Conservation (phyloP, 2,888 invertebrate genomes). For the Amiota mariae region DNA sequence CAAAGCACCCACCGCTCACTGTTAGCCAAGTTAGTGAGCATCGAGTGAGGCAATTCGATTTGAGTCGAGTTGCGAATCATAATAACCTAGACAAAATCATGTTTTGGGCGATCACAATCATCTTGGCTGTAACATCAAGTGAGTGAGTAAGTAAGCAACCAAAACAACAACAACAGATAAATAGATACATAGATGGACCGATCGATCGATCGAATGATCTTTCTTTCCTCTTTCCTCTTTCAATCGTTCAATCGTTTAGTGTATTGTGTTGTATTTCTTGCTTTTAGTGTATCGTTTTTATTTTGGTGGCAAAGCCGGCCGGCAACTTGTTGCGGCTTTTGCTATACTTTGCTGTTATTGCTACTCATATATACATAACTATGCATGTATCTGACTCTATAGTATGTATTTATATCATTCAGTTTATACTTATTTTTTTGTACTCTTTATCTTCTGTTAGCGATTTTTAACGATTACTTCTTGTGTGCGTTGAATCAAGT, state of each 20-base stretch:
- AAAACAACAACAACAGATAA: no score
- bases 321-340: constrained; percentile 41
- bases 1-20: constrained; percentile 18
- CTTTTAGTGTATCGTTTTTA: no score
- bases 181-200: no score
- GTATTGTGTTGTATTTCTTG: neutral
- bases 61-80: no score
- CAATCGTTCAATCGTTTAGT: neutral
- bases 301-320: constrained; percentile 44
- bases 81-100: no score
- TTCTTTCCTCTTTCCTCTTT: neutral
- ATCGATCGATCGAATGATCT: constrained; percentile 1
- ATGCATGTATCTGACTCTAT: neutral
- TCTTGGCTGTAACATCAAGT: no score
- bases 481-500: constrained; percentile 53
- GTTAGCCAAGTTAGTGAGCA: no score
- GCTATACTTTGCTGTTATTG: constrained; percentile 21
- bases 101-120: no score
- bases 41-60: no score
- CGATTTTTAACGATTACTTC: constrained; percentile 34
- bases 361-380: neutral
- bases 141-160: no score
- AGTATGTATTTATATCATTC: constrained; percentile 14
- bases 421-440: constrained; percentile 20
- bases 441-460: neutral